Evolutionary conservation across 2,797 vertebrate species (phyloP).

Genomic region (Sciurus carolinensis): DNA sequence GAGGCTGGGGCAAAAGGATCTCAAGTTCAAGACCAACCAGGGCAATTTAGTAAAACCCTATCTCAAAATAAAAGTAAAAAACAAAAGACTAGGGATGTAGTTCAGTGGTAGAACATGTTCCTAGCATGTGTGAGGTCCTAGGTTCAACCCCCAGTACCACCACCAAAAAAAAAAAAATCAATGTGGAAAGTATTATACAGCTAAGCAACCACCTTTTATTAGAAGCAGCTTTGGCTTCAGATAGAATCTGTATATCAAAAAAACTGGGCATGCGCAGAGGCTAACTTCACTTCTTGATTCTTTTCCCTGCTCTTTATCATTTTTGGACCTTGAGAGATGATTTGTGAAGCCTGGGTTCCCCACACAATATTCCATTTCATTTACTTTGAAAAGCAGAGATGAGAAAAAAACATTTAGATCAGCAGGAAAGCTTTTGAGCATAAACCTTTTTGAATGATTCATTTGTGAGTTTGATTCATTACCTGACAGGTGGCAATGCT

Average conservation of each 20-base stretch:
- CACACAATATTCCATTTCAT: conserved; percentile 86
- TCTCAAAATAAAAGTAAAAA: neutral
- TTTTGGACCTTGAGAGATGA: conserved; percentile 89
- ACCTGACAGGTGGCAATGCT: neutral
- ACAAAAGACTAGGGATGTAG: neutral
- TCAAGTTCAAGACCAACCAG: neutral
- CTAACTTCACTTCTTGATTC: conserved; percentile 89
- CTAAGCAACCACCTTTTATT: conserved; percentile 87
- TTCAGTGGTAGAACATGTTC: neutral
- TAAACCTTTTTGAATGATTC: neutral
- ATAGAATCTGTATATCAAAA: conserved; percentile 89
- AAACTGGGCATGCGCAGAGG: conserved; percentile 87
- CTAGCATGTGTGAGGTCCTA: neutral
- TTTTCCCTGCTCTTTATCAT: conserved; percentile 89
- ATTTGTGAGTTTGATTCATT: conserved; percentile 34
- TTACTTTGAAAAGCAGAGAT: conserved; percentile 84
- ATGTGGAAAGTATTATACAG: conserved; percentile 89
- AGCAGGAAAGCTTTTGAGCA: neutral
- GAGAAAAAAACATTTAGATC: conserved; percentile 86
- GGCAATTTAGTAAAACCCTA: neutral
- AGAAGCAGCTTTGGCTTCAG: conserved; percentile 89
- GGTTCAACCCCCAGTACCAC: neutral
- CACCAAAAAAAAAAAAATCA: neutral
- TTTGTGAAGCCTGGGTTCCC: conserved; percentile 85
- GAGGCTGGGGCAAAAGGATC: neutral